Base-by-base conservation (phyloP, 1,140 invertebrate species). In the Arctopsyche grandis region DNA sequence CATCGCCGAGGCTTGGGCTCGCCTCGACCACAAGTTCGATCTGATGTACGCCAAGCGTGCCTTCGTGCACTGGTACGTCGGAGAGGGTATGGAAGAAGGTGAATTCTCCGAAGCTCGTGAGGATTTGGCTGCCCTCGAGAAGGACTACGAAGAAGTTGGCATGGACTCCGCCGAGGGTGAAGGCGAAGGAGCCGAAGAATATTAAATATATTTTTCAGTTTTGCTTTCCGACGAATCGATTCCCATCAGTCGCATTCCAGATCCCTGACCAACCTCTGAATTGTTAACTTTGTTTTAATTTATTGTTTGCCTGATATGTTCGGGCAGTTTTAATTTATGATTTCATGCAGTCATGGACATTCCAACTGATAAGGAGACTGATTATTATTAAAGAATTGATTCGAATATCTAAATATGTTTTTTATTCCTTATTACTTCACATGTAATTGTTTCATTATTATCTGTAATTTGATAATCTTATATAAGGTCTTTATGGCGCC, bases 91-190 rank as follows among this genome's bases (percentile, higher is more conserved):
- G 93, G 94, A 96, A 86, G 93, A 95, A 86, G 93, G 93, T 58
- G 94, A 95, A 87, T 96, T 96, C 88, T 93, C 91, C 1, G 95
- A 96, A 86, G 95, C 95, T 63, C 91, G 94, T 83, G 95, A 97
- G 87, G 95, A 96, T 91, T 88, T 96, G 84, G 94, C 94, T 58
- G 94, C 94, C 14, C 88, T 95, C 5, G 93, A 96, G 88, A 95
- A 94, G 86, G 94, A 96, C 86, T 95, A 96, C 86, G 93, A 94
- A 87, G 93, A 95, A 86, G 93, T 94, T 83, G 92, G 93, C 82
- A 91, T 93, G 88, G 92, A 94, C 88, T 93, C 92, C 19, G 91
- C 91, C 21, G 93, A 93, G 84, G 93, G 91, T 7, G 92, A 93
- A 85, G 92, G 90, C 26, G 92, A 93, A 85, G 93, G 91, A 81